Evolutionary conservation across 1,140 invertebrate species (phyloP).

Genomic region (Pseudoatta argentina): DNA sequence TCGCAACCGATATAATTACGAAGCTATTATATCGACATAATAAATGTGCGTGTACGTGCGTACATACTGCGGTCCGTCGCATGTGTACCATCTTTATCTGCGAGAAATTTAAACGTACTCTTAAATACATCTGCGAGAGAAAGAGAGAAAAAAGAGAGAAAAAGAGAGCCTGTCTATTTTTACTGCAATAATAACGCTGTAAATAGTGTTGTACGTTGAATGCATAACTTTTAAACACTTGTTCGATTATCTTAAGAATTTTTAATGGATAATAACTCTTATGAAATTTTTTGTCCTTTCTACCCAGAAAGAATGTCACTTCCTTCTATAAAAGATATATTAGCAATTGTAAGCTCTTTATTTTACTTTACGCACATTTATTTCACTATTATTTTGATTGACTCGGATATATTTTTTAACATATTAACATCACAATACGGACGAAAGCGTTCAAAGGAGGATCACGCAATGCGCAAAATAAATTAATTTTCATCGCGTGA

Average conservation of each 20-base stretch:
- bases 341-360: background rate
- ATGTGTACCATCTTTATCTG: conserved; percentile 38
- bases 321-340: background rate
- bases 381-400: background rate
- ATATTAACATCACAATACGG: background rate
- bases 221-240: background rate
- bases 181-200: background rate
- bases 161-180: background rate
- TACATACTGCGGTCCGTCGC: conserved; percentile 8
- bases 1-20: conserved; percentile 45
- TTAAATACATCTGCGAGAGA: conserved; percentile 17
- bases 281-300: background rate
- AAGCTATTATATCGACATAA: conserved; percentile 64
- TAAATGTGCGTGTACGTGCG: conserved; percentile 45
- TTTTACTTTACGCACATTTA: background rate
- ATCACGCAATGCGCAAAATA: conserved; percentile 31
- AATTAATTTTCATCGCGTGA: conserved; percentile 41
- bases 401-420: background rate
- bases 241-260: background rate
- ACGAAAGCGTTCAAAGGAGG: background rate
- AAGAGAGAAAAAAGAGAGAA: background rate
- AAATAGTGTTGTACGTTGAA: conserved; percentile 2
- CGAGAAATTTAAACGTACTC: conserved; percentile 7
- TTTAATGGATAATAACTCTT: background rate
- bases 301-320: background rate